Evolutionary conservation across 1,140 invertebrate genomes (phyloP).

Genomic region (Pachypeltis micranthus): DNA sequence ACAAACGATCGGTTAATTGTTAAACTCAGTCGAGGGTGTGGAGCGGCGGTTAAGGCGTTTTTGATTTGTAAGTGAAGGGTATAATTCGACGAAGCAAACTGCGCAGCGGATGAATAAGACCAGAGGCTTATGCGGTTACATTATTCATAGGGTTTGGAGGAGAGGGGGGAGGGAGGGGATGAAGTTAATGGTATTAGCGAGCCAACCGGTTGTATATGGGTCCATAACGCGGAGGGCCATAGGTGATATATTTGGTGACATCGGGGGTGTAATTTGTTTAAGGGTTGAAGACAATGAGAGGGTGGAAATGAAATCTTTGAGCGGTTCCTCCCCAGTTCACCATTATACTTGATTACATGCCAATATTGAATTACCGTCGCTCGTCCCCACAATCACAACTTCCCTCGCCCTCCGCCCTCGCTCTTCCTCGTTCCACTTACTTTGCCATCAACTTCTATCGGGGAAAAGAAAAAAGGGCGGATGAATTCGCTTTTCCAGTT

Average conservation of each 20-base stretch:
- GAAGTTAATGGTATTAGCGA: slow-evolving; percentile 19
- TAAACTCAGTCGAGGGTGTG: too few species aligned
- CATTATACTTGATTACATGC: slow-evolving; percentile 22
- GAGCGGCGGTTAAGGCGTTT: too few species aligned
- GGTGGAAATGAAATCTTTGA: slow-evolving; percentile 8
- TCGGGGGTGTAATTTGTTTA: slow-evolving; percentile 9
- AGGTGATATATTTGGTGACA: slow-evolving; percentile 15
- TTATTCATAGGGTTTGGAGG: slow-evolving; percentile 1
- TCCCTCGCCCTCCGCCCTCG: background rate
- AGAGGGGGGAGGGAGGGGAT: slow-evolving; percentile 20
- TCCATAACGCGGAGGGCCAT: background rate
- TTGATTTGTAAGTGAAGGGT: too few species aligned
- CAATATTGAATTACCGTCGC: slow-evolving; percentile 22
- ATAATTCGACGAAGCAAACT: too few species aligned
- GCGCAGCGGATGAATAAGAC: slow-evolving; percentile 15
- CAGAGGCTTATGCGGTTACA: slow-evolving; percentile 10
- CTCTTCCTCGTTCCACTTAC: slow-evolving; percentile 1
- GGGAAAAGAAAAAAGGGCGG: background rate
- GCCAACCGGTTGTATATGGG: slow-evolving; percentile 5
- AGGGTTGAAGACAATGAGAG: slow-evolving; percentile 8
- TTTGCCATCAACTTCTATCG: background rate
- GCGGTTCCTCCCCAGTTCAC: slow-evolving; percentile 12
- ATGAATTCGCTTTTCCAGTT: too few species aligned
- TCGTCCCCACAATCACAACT: background rate
- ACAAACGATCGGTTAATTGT: too few species aligned